Percentiles rank a stretch among this genome's conserved stretches.
phyloP scores from a whole-genome alignment of 2,113 vertebrate genomes.

The Gymnorhina tibicen region DNA sequence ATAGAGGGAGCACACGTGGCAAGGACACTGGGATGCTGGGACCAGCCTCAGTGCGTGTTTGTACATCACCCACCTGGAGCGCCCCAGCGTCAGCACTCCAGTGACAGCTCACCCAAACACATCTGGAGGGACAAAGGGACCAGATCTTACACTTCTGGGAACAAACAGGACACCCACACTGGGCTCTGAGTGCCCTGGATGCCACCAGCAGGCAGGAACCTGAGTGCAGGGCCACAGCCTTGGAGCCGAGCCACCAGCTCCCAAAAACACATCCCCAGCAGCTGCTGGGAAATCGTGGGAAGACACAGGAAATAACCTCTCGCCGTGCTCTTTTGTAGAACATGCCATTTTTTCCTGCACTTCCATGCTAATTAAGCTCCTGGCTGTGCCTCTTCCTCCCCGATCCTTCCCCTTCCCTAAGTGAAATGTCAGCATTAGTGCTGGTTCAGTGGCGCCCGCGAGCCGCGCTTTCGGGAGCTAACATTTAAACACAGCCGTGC shows the following conservation, averaged over 20 bases:
- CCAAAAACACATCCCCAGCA: neutral
- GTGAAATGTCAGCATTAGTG: constrained; percentile 4
- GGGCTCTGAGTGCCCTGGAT: neutral
- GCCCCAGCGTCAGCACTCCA: fast-evolving
- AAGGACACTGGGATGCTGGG: neutral
- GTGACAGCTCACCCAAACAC: neutral
- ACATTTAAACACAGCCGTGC: neutral
- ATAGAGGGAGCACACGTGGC: fast-evolving
- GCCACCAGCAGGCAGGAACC: neutral
- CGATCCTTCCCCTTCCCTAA: neutral
- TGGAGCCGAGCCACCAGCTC: fast-evolving
- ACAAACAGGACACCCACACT: neutral
- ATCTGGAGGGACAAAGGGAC: neutral
- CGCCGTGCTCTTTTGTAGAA: neutral
- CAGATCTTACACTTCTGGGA: neutral
- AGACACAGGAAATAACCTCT: neutral
- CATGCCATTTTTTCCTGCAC: neutral
- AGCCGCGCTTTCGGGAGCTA: neutral
- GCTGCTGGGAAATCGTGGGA: neutral
- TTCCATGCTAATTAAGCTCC: constrained; percentile 11
- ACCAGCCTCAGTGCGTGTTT: neutral
- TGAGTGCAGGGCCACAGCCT: neutral
- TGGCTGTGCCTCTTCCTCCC: neutral
- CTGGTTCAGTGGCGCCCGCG: neutral
- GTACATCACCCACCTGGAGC: neutral